phyloP scores from a whole-genome alignment of 2,113 vertebrate genomes.

The Aegotheles bennettii region DNA sequence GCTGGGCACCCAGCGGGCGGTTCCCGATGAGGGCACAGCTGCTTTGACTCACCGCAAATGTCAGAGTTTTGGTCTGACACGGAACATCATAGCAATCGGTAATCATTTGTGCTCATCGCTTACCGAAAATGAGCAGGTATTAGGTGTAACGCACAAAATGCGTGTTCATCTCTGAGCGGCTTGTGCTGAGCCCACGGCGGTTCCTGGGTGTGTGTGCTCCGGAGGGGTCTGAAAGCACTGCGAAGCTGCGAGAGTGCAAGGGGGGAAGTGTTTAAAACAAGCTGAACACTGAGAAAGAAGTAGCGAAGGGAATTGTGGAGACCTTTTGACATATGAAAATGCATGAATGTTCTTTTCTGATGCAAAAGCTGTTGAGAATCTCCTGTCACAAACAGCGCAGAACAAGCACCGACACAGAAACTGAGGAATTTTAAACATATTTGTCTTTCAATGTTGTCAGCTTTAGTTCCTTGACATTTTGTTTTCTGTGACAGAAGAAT shows the following conservation, averaged over 20 bases:
- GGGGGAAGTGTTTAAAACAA: background rate
- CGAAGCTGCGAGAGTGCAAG: background rate
- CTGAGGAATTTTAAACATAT: background rate
- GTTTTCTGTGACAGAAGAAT: conserved; percentile 13
- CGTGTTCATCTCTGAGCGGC: background rate
- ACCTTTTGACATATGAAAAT: conserved; percentile 47
- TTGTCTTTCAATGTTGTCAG: conserved; percentile 17
- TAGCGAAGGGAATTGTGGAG: background rate
- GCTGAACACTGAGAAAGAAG: background rate
- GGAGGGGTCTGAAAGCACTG: background rate
- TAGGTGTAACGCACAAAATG: background rate
- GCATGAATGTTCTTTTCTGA: conserved; percentile 53
- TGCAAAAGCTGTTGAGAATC: conserved; percentile 15
- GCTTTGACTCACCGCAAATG: background rate
- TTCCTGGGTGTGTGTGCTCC: background rate
- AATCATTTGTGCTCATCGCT: background rate
- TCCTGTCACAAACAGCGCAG: conserved; percentile 30
- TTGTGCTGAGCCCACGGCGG: background rate
- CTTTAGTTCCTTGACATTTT: conserved; percentile 17
- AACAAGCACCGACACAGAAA: background rate
- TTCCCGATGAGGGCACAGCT: background rate
- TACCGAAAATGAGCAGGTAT: fast-evolving
- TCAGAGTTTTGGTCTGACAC: background rate
- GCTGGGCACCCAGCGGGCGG: background rate
- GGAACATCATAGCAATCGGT: background rate